Base-by-base conservation (phyloP, 2,797 vertebrate species). In the Anabas testudineus region DNA sequence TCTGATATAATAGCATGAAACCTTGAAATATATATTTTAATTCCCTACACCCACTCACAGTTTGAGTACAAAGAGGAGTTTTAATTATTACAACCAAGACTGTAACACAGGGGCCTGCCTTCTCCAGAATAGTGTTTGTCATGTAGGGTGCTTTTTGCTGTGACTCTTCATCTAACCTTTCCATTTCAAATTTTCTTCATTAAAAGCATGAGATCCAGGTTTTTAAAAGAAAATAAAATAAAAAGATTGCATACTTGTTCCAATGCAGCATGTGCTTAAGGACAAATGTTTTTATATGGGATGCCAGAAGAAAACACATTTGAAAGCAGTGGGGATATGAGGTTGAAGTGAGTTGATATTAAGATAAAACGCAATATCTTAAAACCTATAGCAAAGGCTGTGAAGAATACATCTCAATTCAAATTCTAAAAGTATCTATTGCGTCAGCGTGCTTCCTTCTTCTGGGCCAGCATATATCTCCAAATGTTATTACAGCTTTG, bases 321-420 rank as follows among this genome's bases (percentile, higher is more conserved):
- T 72, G 57, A 78, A 68, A 71, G 71, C 53, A 57, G 58, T 8
- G 2, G n/a, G 19, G 62, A 85, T 84, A 85, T 85, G 76, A 86
- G 80, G 77, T 69, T 74, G 63, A 79, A 66, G 63, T 10, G 10
- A 56, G 62, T 62, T 83, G 80, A 80, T 86, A 90, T 89, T 68
- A 85, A 82, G 83, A 89, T 84, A 72, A 81, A 87, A 70, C 83
- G 78, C 73, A 86, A 85, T 88, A 88, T 89, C 78, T 90, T 86
- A 62, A 84, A 86, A 84, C 67, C 66, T 74, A 82, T 67, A 81
- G 80, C 51, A 32, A 57, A 71, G 58, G 32, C 75, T 74, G 72
- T 79, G 85, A 88, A 87, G 88, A 88, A 86, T 87, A 82, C 78
- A 82, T 88, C 76, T 85, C 80, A 65, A 69, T 86, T 86, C 65